These are phyloP conservation scores for Rhorus exstirpatorius DNA, from an alignment of 2,888 invertebrate genomes.

Conservation along the genomic window DNA sequence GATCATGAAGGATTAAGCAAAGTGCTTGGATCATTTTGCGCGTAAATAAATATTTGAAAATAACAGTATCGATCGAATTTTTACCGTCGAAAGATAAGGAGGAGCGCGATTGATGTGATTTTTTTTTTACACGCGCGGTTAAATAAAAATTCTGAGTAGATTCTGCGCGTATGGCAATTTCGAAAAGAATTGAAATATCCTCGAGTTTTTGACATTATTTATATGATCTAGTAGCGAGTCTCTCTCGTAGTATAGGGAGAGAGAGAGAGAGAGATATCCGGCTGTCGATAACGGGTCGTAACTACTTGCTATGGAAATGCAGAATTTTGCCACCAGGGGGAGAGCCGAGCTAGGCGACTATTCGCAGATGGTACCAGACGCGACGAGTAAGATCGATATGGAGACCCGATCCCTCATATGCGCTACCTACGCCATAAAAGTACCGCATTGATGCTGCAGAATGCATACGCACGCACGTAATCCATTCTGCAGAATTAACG, in stretches of 20 bases:
- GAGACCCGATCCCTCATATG: conserved; percentile 43
- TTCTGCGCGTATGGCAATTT: too few species aligned
- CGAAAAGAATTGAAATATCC: too few species aligned
- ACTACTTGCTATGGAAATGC: conserved; percentile 9
- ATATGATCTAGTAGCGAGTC: too few species aligned
- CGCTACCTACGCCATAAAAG: conserved; percentile 55
- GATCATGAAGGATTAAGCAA: too few species aligned
- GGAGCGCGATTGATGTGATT: too few species aligned
- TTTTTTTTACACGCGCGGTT: too few species aligned
- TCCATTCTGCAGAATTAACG: neutral
- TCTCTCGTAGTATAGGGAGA: neutral
- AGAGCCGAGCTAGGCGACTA: neutral
- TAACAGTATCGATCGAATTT: neutral
- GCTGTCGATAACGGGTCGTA: conserved; percentile 34
- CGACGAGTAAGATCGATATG: conserved; percentile 42
- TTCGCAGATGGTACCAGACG: conserved; percentile 61
- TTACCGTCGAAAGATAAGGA: neutral
- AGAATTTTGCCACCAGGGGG: neutral
- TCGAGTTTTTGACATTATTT: too few species aligned
- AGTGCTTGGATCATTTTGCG: too few species aligned
- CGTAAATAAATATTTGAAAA: too few species aligned
- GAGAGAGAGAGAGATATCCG: neutral
- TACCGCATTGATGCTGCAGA: conserved; percentile 69
- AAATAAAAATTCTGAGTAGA: too few species aligned
- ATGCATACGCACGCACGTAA: conserved; percentile 15